Evolutionary conservation across 2,797 vertebrate genomes (phyloP), one percentile per base, ranked within the genome.

Genomic region (Heteromormyrus szaboi): DNA sequence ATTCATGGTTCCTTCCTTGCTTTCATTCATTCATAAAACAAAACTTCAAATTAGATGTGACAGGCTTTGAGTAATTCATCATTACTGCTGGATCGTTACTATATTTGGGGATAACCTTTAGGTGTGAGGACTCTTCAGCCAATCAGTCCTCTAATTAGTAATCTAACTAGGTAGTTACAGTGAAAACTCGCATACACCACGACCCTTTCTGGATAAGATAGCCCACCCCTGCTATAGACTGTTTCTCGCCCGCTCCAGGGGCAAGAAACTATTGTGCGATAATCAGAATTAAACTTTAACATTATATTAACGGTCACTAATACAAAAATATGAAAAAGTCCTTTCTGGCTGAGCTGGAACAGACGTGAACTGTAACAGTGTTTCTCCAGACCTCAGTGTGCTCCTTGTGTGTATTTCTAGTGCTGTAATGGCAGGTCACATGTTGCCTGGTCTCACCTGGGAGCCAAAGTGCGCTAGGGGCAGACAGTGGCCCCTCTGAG

Each of bases 361-460:
- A 72, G 11, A 72, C 12, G 29, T 25, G 37, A 72, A 37, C 68
- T 53, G 51, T 17, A 53, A 17, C 3, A 76, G 65, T 68, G 51
- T 12, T 41, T 79, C 68, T 48, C 50, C 25, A 6, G 65, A 33
- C 29, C 72, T 37, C 29, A 59, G 0, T 22, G 22, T 29, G 22
- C 25, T 33, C 1, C 7, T 1, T 46, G 44, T 46, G 19, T 48
- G 79, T 46, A 25, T 6, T 4, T n/a, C 7, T 22, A 48, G 41
- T n/a, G 46, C 37, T 44, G 19, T 3, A 12, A 48, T 22, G 41
- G n/a, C 19, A 9, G 17, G 79, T n/a, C 8, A 37, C 44, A 12
- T 46, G 2, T 53, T 37, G 46, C 17, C 54, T 56, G 65, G 22
- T 81, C 94, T 94, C 88, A 96, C 94, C 95, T 84, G 88, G 88